Conservation (phyloP, 1,140 invertebrate genomes). For the Plectrocnemia conspersa region DNA sequence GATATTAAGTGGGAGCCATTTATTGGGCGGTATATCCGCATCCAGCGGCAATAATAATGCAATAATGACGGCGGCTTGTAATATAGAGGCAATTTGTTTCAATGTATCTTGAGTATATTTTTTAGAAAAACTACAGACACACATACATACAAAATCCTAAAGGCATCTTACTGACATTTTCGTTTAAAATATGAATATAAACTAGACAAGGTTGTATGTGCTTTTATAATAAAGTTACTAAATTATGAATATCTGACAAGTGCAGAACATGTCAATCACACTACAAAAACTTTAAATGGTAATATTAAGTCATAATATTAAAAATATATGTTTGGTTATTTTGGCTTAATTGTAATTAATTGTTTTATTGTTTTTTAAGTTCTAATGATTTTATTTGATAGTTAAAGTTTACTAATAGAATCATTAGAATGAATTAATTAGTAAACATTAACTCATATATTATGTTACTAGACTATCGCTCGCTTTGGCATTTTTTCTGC, state of each 20-base stretch:
- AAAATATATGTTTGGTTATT: too few relatives aligned
- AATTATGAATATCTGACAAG: too few relatives aligned
- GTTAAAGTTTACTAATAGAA: too few relatives aligned
- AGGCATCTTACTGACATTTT: neutral
- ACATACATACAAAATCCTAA: neutral
- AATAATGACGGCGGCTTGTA: neutral
- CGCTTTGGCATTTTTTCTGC: conserved; percentile 2
- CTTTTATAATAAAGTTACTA: conserved; percentile 3
- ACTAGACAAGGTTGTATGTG: neutral
- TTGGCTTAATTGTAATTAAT: too few relatives aligned
- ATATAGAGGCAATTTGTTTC: neutral
- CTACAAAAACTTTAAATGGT: too few relatives aligned
- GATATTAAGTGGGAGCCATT: conserved; percentile 16
- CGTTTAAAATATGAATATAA: neutral
- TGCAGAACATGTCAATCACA: too few relatives aligned
- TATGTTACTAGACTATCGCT: neutral
- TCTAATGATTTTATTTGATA: too few relatives aligned
- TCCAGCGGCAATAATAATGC: conserved; percentile 13
- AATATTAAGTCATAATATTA: too few relatives aligned
- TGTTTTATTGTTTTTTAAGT: too few relatives aligned
- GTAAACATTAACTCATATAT: too few relatives aligned
- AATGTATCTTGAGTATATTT: neutral
- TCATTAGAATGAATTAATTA: too few relatives aligned
- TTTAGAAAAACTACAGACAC: neutral
- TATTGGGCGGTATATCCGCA: conserved; percentile 14